phyloP scores from a whole-genome alignment of 2,113 vertebrate species.

The Ariopsis seemanni region DNA sequence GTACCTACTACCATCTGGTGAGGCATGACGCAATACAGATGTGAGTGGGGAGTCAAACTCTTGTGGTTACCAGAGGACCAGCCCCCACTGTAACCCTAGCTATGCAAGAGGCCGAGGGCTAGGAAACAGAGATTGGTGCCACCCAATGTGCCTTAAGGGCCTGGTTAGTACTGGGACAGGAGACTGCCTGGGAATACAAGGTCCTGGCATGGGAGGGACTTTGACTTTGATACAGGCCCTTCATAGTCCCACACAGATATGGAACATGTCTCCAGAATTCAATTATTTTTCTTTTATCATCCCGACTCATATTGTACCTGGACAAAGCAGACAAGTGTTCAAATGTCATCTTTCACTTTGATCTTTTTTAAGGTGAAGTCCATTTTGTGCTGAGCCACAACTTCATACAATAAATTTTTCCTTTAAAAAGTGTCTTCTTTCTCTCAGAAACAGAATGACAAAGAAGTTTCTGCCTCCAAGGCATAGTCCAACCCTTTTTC shows the following conservation, averaged over 20 bases:
- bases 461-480: neutral
- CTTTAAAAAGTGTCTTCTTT: neutral
- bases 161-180: no score
- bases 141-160: no score
- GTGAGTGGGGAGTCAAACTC: no score
- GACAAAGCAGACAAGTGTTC: neutral
- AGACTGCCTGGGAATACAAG: no score
- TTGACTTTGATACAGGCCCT: neutral
- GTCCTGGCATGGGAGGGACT: no score
- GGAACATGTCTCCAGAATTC: neutral
- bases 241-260: neutral
- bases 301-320: neutral
- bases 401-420: neutral
- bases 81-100: no score
- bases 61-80: no score
- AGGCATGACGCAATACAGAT: no score
- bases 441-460: neutral
- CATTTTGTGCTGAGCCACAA: neutral
- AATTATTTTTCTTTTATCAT: neutral
- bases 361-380: neutral
- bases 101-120: no score
- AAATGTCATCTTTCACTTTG: neutral
- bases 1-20: no score
- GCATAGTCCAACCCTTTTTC: neutral
- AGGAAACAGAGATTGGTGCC: no score